Evolutionary conservation across 2,888 invertebrate species (phyloP).

Genomic region (Acronicta leporina): DNA sequence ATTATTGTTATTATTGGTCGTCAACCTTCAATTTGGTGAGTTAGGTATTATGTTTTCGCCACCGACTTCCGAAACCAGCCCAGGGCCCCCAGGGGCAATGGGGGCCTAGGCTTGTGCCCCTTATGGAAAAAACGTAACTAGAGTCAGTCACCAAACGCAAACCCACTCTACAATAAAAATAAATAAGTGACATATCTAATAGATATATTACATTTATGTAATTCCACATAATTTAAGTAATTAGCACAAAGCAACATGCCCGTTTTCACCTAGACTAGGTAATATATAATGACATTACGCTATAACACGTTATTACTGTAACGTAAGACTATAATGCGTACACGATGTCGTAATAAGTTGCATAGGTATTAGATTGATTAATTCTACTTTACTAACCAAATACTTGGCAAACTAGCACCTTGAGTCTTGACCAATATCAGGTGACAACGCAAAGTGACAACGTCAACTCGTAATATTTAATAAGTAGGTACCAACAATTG

Average conservation of each 20-base stretch:
- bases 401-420: slow-evolving; percentile 31
- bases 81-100: too few species aligned
- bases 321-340: slow-evolving; percentile 34
- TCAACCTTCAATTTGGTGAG: too few species aligned
- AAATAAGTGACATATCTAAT: too few species aligned
- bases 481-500: too few species aligned
- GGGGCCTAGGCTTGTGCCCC: too few species aligned
- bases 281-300: slow-evolving; percentile 14
- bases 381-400: slow-evolving; percentile 44
- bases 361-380: slow-evolving; percentile 33
- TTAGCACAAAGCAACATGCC: not conserved
- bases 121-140: too few species aligned
- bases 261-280: slow-evolving; percentile 13
- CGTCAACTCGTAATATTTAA: slow-evolving; percentile 2
- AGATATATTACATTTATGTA: too few species aligned
- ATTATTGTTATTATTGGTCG: too few species aligned
- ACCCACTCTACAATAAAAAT: too few species aligned
- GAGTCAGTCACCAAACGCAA: too few species aligned
- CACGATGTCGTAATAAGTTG: slow-evolving; percentile 42
- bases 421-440: slow-evolving; percentile 44
- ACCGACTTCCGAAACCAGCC: too few species aligned
- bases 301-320: slow-evolving; percentile 20
- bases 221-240: slow-evolving; percentile 9
- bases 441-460: slow-evolving; percentile 17
- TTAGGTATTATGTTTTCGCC: too few species aligned